These are phyloP conservation scores for Acleris laterana DNA, from an alignment of 2,888 invertebrate genomes.

Conservation along the genomic window DNA sequence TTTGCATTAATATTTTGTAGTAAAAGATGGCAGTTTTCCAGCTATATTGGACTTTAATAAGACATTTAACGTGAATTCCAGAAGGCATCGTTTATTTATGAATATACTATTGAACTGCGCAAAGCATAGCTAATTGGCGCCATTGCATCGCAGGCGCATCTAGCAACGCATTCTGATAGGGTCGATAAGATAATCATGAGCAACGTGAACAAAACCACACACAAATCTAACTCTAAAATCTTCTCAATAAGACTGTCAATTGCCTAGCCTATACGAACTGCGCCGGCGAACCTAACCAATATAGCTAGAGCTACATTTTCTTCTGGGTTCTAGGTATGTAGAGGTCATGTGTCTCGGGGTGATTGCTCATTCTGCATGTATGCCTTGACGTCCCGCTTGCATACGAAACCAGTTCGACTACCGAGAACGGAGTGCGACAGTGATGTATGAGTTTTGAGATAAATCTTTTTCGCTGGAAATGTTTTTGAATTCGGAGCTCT, in stretches of 20 bases:
- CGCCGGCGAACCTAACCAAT: constrained; percentile 1
- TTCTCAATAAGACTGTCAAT: constrained; percentile 9
- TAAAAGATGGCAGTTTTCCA: too few relatives aligned
- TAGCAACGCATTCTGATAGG: constrained; percentile 32
- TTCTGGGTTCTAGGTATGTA: not conserved
- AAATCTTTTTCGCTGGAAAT: constrained; percentile 43
- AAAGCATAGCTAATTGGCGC: constrained; percentile 34
- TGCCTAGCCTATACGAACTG: constrained; percentile 11
- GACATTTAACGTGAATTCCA: too few relatives aligned
- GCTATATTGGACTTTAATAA: too few relatives aligned
- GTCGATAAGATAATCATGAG: constrained; percentile 33
- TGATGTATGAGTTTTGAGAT: constrained; percentile 67
- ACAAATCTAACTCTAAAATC: constrained; percentile 15
- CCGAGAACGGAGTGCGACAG: constrained; percentile 68
- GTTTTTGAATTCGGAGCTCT: constrained; percentile 5
- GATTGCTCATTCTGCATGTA: constrained; percentile 58
- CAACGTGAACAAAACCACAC: constrained; percentile 5
- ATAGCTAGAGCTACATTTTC: not conserved
- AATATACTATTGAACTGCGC: constrained; percentile 6
- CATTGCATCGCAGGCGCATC: constrained; percentile 22
- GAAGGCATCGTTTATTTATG: not conserved
- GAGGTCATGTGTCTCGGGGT: constrained; percentile 33
- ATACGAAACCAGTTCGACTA: constrained; percentile 68
- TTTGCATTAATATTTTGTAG: too few relatives aligned
- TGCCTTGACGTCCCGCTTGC: constrained; percentile 43